A percentile compares a stretch with the other conserved stretches of the same genome.
These are phyloP conservation scores for Stenichneumon culpator DNA, from an alignment of 2,888 invertebrate species.

Conservation along the genomic window DNA sequence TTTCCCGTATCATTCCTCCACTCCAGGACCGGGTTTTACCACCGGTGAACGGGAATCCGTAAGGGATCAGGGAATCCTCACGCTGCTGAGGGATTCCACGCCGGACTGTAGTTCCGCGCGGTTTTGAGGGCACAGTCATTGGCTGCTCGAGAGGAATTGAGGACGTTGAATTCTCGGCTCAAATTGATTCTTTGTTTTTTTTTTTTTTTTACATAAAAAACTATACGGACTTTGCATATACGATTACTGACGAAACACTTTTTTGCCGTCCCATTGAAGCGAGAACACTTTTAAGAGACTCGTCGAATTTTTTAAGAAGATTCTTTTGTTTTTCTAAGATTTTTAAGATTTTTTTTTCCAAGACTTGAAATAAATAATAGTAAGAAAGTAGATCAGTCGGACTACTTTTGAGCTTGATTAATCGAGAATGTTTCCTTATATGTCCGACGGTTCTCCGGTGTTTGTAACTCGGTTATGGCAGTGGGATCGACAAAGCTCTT, in stretches of 20 bases:
- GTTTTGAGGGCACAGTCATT: not conserved
- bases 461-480: constrained; percentile 1
- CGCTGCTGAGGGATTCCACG: constrained; percentile 19
- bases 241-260: not conserved
- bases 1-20: constrained; percentile 26
- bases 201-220: not conserved
- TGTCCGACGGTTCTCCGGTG: not conserved
- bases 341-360: not conserved
- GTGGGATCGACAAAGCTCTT: constrained; percentile 3
- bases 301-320: not conserved
- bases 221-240: not conserved
- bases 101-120: constrained; percentile 7
- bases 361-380: not conserved
- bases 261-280: not conserved
- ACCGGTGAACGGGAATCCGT: constrained; percentile 20
- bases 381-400: not conserved
- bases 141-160: not conserved
- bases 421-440: not conserved
- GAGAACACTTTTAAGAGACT: not conserved
- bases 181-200: not conserved
- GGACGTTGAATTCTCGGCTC: not conserved
- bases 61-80: constrained; percentile 36
- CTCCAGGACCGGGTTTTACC: not conserved
- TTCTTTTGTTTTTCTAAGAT: no score
- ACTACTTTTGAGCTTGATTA: not conserved